Evolutionary conservation across 2,888 invertebrate species (phyloP), one percentile per base, ranked within the genome.

Genomic region (Platycheirus rosarum): DNA sequence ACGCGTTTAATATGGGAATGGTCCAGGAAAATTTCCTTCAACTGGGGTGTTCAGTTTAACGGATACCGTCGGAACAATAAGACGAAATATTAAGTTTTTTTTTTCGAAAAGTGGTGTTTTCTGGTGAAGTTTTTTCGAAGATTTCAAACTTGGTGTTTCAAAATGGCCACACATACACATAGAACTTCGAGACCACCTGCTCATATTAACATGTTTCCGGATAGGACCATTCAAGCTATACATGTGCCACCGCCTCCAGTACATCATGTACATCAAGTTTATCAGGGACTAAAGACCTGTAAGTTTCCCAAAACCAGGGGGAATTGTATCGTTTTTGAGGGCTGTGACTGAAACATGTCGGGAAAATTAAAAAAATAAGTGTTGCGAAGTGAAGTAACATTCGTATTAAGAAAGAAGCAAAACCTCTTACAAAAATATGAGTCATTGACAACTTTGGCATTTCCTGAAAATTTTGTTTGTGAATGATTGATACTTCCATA

Each of bases 251-350:
- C 65, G 16, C 55, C 77, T 13, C 46, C 46, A 35, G 20, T 48
- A 9, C 35, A 44, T 32, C 60, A 60, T 60, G 74, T 68, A 5
- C 69, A 76, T 62, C 80, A 80, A 40, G 75, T 76, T 48, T 80
- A 80, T 37, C 82, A 82, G 40, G 82, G 82, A 32, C 35, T 82
- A 8, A 77, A 82, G 32, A 82, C 82, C 53, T 82, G 82, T 82
- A 37, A 82, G 82, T 77, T 29, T 40, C 5, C 5, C 13, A 13
- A 26, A 26, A n/a, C n/a, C n/a, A n/a, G n/a, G n/a, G n/a, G n/a
- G n/a, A n/a, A n/a, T n/a, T n/a, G n/a, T n/a, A n/a, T n/a, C n/a
- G n/a, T n/a, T n/a, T n/a, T n/a, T n/a, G n/a, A n/a, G n/a, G n/a
- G n/a, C n/a, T n/a, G n/a, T n/a, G n/a, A n/a, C n/a, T n/a, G n/a